Base-by-base conservation (phyloP, 2,797 vertebrate species). In the Notamacropus eugenii region DNA sequence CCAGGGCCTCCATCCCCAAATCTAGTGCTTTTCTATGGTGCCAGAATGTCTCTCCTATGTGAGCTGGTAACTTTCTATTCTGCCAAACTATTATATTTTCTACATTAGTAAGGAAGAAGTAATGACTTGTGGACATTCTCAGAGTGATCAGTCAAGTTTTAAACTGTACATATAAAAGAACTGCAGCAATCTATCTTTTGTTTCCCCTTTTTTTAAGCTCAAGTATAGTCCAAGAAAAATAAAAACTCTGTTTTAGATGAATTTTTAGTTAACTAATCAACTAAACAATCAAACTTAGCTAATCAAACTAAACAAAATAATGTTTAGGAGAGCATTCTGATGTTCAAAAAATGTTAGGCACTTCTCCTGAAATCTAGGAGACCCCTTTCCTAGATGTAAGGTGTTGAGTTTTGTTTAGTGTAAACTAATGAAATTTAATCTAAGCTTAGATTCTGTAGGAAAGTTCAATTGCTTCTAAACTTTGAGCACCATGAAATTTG, bases 391-490 rank as follows among this genome's bases (percentile, higher is more conserved):
- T 74, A 22, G 67, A 74, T 74, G 19, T 74, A 74, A 16, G 19
- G 8, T 74, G 6, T 24, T 74, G 67, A 22, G n/a, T 74, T 74
- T 74, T 62, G 12, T 62, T 40, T 40, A 74, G 19, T 22, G 1
- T 40, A 74, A 74, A 74, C n/a, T 74, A 74, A 74, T 57, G 50
- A 94, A 95, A 31, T 67, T 67, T 96, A 50, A 90, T 92, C 56
- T 92, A 52, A 96, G 58, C 55, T 97, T 93, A 94, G 87, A 93
- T 94, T 96, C 82, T 93, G 24, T 50, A 92, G 58, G 97, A 97
- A 95, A 90, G 67, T 96, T 93, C 94, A 91, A 54, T 90, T 96
- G 50, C 90, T 95, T 97, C 96, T 54, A 96, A 55, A 55, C 24
- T 95, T 95, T 95, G 91, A 96, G 91, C 91, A 50, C 91, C 94